Evolutionary conservation across 92 coral and sea anemone species (phyloP).

Genomic region (Isaurus tuberculatus): DNA sequence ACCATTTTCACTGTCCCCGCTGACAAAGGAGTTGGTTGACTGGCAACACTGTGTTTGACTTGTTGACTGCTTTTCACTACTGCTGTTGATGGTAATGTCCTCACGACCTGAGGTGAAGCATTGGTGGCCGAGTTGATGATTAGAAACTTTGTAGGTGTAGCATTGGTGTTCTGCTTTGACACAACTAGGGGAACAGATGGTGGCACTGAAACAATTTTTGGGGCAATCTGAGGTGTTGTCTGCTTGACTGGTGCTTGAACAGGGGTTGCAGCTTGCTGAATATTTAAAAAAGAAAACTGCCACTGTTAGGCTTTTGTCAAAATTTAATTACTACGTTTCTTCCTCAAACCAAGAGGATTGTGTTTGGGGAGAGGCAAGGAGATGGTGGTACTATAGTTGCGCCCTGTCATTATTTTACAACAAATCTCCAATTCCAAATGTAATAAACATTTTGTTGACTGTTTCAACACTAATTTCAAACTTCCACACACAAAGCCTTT

Average conservation of each 20-base stretch:
- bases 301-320: not conserved
- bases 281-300: not conserved
- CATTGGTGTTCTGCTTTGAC: not conserved
- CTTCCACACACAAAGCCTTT: too few species aligned
- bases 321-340: too few species aligned
- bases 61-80: conserved; percentile 16
- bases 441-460: too few species aligned
- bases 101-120: conserved; percentile 28
- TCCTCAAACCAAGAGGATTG: too few species aligned
- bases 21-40: not conserved
- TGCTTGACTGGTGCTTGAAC: conserved; percentile 27
- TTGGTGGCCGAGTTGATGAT: conserved; percentile 33
- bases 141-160: conserved; percentile 6
- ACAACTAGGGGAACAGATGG: not conserved
- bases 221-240: conserved; percentile 50
- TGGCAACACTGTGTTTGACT: conserved; percentile 5
- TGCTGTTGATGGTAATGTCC: conserved; percentile 31
- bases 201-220: conserved; percentile 66
- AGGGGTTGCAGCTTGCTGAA: not conserved
- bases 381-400: too few species aligned
- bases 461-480: too few species aligned
- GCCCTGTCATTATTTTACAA: too few species aligned
- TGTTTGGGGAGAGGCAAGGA: too few species aligned
- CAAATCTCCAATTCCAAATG: too few species aligned
- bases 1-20: conserved; percentile 1